Evolutionary conservation across 2,113 vertebrate genomes (phyloP).

Genomic region (Hydrolagus affinis): DNA sequence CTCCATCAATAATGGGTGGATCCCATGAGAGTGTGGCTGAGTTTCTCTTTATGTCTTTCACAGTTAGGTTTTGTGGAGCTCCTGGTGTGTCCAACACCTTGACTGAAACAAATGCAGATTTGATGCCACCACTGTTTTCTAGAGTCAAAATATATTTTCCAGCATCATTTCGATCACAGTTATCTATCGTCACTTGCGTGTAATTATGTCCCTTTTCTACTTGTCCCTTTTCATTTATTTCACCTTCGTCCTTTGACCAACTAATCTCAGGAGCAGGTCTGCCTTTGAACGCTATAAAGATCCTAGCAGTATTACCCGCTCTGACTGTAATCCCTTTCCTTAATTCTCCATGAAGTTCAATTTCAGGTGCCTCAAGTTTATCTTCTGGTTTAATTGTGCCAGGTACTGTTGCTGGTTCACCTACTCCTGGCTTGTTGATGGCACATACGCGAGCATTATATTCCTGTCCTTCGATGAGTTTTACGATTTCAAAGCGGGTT

Average conservation of each 20-base stretch:
- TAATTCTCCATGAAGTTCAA: constrained; percentile 86
- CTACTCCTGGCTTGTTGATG: constrained; percentile 85
- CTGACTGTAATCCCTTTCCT: constrained; percentile 85
- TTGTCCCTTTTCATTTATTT: constrained; percentile 78
- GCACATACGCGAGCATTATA: constrained; percentile 88
- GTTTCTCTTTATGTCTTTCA: constrained; percentile 85
- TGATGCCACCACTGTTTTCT: constrained; percentile 84
- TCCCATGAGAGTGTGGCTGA: constrained; percentile 84
- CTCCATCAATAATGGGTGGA: constrained; percentile 86
- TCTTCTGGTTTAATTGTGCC: constrained; percentile 86
- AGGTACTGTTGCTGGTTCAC: constrained; percentile 73
- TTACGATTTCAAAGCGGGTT: constrained; percentile 79
- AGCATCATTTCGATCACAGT: constrained; percentile 89
- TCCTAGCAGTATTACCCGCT: constrained; percentile 81
- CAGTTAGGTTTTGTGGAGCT: constrained; percentile 71
- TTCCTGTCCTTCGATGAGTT: constrained; percentile 86
- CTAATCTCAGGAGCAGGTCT: constrained; percentile 81
- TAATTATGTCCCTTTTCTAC: constrained; percentile 75
- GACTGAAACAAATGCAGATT: constrained; percentile 88
- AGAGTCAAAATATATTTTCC: constrained; percentile 85
- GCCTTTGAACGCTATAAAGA: constrained; percentile 86
- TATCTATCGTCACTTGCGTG: constrained; percentile 83
- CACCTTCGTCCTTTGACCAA: constrained; percentile 86
- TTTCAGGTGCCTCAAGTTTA: constrained; percentile 84
- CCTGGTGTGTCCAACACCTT: constrained; percentile 94